Percentiles rank a stretch among this genome's conserved stretches.
Conservation (phyloP, 2,888 invertebrate species). For the Phyllotreta striolata region DNA sequence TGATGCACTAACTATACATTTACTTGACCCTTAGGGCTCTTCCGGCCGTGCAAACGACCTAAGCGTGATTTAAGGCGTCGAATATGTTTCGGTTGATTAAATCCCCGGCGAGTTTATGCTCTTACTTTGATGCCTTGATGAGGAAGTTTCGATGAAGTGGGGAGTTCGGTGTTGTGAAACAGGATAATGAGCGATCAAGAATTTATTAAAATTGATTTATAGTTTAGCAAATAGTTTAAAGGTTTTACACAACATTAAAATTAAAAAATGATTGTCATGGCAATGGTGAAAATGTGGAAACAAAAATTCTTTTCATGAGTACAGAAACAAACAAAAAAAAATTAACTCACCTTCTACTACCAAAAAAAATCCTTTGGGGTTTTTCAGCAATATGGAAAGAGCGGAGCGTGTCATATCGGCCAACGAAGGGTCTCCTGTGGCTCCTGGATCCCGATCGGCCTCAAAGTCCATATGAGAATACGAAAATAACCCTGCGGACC, state of each 20-base stretch:
- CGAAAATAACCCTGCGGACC: conserved; percentile 71
- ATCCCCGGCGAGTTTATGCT: no score
- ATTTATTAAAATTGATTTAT: no score
- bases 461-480: conserved; percentile 84
- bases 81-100: not conserved
- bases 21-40: not conserved
- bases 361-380: conserved; percentile 78
- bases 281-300: no score
- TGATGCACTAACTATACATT: conserved; percentile 4
- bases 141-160: no score
- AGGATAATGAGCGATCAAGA: not conserved
- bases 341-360: conserved; percentile 73
- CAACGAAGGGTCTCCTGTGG: conserved; percentile 76
- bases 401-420: conserved; percentile 81
- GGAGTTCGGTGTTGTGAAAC: not conserved
- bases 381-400: conserved; percentile 73
- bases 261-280: not conserved
- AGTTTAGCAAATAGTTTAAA: no score
- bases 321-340: conserved; percentile 9
- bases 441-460: conserved; percentile 72
- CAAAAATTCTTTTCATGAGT: no score
- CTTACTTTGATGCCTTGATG: no score
- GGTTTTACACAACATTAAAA: not conserved
- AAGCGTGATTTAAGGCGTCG: conserved; percentile 1
- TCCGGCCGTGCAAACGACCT: conserved; percentile 1